Conservation (phyloP, 1,140 invertebrate species). For the Conus betulinus region DNA sequence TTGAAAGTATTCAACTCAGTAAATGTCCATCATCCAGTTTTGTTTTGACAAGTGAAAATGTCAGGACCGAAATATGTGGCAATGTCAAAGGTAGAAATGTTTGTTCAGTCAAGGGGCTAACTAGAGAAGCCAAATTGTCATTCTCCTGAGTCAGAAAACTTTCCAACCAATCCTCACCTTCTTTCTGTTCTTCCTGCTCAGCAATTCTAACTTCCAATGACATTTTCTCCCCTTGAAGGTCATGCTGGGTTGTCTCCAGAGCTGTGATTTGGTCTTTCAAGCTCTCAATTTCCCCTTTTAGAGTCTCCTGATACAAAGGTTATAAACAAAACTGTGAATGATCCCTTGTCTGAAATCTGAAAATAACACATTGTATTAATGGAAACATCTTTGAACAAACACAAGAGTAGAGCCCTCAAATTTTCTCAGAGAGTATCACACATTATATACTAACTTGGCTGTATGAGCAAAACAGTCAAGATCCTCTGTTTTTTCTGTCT, state of each 20-base stretch:
- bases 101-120: no score
- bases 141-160: neutral
- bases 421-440: no score
- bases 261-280: neutral
- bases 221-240: constrained; percentile 50
- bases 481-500: no score
- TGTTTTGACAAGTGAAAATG: no score
- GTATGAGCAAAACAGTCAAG: no score
- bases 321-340: no score
- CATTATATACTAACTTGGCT: no score
- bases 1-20: no score
- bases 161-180: constrained; percentile 45
- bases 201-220: constrained; percentile 51
- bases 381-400: no score
- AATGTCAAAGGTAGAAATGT: no score
- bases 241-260: neutral
- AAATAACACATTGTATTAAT: neutral
- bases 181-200: constrained; percentile 57
- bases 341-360: neutral
- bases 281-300: constrained; percentile 12
- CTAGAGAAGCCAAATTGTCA: neutral
- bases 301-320: neutral
- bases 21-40: no score
- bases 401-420: no score
- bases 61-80: neutral